Evolutionary conservation across 2,888 invertebrate species (phyloP).

Genomic region (Coleophora deauratella): DNA sequence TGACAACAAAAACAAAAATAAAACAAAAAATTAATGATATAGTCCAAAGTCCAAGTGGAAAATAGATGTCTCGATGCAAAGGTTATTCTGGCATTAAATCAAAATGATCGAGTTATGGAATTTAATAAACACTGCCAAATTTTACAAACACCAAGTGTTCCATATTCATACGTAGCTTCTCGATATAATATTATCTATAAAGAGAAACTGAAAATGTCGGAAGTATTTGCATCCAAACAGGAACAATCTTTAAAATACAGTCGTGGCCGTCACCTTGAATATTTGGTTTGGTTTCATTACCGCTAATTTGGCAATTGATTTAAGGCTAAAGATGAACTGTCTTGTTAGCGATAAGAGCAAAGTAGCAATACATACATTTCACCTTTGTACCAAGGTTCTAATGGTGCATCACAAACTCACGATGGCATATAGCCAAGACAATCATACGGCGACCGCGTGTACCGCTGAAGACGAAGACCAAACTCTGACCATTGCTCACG

Average conservation of each 20-base stretch:
- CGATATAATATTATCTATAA: background rate
- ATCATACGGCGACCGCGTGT: background rate
- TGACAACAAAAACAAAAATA: background rate
- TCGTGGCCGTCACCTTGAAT: slow-evolving; percentile 9
- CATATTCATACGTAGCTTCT: background rate
- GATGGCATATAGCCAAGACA: slow-evolving; percentile 4
- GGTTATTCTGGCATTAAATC: slow-evolving; percentile 11
- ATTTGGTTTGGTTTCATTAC: slow-evolving; percentile 5
- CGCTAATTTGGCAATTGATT: slow-evolving; percentile 13
- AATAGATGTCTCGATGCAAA: slow-evolving; percentile 12
- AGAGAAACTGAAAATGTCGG: background rate
- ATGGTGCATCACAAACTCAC: background rate
- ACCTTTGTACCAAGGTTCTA: background rate
- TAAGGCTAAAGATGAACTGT: slow-evolving; percentile 10
- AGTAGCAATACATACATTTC: background rate
- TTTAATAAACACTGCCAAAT: background rate
- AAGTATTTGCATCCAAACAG: background rate
- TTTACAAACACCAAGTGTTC: background rate
- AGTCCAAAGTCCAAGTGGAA: slow-evolving; percentile 14
- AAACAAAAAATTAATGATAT: background rate
- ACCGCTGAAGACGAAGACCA: background rate
- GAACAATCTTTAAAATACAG: background rate
- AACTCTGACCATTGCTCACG: background rate
- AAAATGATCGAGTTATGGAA: slow-evolving; percentile 3
- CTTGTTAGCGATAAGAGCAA: background rate